Evolutionary conservation across 2,888 invertebrate genomes (phyloP), one percentile per base, ranked within the genome.

Genomic region (Terebella lapidaria): DNA sequence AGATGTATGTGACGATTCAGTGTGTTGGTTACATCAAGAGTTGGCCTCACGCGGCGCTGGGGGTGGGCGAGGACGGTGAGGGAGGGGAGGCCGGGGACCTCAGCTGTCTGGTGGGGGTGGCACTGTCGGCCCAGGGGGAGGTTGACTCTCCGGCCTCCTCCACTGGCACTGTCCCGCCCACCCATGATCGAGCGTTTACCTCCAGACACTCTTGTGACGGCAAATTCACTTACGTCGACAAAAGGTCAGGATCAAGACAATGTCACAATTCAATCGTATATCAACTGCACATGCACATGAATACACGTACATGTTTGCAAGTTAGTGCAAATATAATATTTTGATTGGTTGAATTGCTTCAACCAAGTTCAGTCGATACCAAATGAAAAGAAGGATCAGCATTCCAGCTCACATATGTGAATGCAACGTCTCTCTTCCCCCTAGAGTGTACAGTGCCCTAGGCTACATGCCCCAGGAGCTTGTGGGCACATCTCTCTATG

Each of bases 381-480:
- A n/a, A n/a, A n/a, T n/a, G n/a, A n/a, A n/a, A n/a, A n/a, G n/a
- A n/a, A n/a, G n/a, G n/a, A n/a, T n/a, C n/a, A n/a, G n/a, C n/a
- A n/a, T n/a, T n/a, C n/a, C n/a, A n/a, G n/a, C n/a, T n/a, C n/a
- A n/a, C n/a, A n/a, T n/a, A n/a, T n/a, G n/a, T n/a, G n/a, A n/a
- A n/a, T n/a, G n/a, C n/a, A n/a, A n/a, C n/a, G n/a, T n/a, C n/a
- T n/a, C n/a, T n/a, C n/a, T n/a, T n/a, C n/a, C n/a, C n/a, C n/a
- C n/a, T n/a, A n/a, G n/a, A n/a, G 92, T 91, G 27, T 94, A 94
- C 1, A 80, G 92, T 66, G 89, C 91, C 35, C 84, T 94, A 62
- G 94, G 94, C 1, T 94, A 90, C 83, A 83, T 95, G 59, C 94
- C 94, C 1, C 94, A 95, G 82, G 94, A 95, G 83, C 83, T 95